phyloP scores from a whole-genome alignment of 2,797 vertebrate species.

The Pygocentrus nattereri region DNA sequence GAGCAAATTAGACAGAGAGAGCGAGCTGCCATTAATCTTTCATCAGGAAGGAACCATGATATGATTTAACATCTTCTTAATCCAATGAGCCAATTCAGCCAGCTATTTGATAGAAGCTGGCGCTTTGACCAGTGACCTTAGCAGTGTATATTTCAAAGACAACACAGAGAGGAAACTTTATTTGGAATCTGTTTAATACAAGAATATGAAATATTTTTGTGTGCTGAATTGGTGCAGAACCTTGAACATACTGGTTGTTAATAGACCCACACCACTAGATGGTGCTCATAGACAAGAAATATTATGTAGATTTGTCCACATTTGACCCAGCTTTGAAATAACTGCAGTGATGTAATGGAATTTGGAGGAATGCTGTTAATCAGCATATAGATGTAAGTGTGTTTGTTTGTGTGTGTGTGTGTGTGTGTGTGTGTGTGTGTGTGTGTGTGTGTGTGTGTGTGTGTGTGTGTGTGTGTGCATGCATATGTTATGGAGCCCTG shows the following conservation, averaged over 20 bases:
- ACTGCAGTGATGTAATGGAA: not conserved
- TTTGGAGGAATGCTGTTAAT: not conserved
- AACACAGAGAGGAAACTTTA: slow-evolving; percentile 33
- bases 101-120: slow-evolving; percentile 30
- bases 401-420: not conserved
- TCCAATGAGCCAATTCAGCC: slow-evolving; percentile 30
- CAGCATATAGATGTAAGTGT: not conserved
- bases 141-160: slow-evolving; percentile 33
- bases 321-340: not conserved
- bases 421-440: not conserved
- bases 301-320: not conserved
- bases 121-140: slow-evolving; percentile 21
- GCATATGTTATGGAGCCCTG: too few species aligned
- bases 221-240: slow-evolving; percentile 24
- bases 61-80: slow-evolving; percentile 55
- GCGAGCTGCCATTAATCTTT: slow-evolving; percentile 49
- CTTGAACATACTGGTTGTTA: not conserved
- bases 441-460: not conserved
- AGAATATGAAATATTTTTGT: slow-evolving; percentile 28
- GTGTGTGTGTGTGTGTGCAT: not conserved
- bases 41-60: slow-evolving; percentile 41
- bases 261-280: slow-evolving; percentile 46
- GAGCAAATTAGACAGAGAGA: slow-evolving; percentile 37
- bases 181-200: slow-evolving; percentile 31
- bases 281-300: slow-evolving; percentile 39